These are phyloP conservation scores for Epicampocera succincta DNA, from an alignment of 2,888 invertebrate species.

Conservation along the genomic window DNA sequence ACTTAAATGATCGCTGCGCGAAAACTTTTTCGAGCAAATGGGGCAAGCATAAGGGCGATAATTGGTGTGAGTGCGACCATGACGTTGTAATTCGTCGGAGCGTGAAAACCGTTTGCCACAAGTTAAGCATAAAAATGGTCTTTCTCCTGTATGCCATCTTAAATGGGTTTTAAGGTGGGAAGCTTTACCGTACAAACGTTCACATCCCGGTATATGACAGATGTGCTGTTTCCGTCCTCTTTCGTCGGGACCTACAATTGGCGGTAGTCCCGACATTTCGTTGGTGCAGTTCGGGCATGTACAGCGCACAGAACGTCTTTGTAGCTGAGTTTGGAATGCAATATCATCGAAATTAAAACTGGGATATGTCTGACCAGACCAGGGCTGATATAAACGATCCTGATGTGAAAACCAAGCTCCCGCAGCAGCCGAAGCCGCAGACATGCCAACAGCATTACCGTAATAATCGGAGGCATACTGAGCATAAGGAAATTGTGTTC, in stretches of 20 bases:
- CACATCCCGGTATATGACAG: constrained; percentile 94
- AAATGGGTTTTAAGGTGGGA: constrained; percentile 96
- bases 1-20: constrained; percentile 95
- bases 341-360: constrained; percentile 80
- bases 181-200: constrained; percentile 94
- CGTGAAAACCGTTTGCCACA: constrained; percentile 96
- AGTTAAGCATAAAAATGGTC: constrained; percentile 93
- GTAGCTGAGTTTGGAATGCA: constrained; percentile 83
- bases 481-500: constrained; percentile 80
- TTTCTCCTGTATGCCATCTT: constrained; percentile 96
- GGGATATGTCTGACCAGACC: constrained; percentile 79
- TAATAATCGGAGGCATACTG: constrained; percentile 81
- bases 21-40: constrained; percentile 94
- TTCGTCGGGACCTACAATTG: constrained; percentile 87
- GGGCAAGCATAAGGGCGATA: constrained; percentile 94
- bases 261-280: constrained; percentile 89
- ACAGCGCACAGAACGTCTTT: constrained; percentile 88
- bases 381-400: constrained; percentile 79
- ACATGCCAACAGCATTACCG: constrained; percentile 78
- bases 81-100: constrained; percentile 94
- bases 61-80: constrained; percentile 93
- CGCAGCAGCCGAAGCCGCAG: constrained; percentile 77
- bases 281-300: constrained; percentile 91
- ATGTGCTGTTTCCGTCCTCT: constrained; percentile 91
- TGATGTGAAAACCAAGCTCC: constrained; percentile 80